Base-by-base conservation (phyloP, 2,888 invertebrate genomes). In the Cheiracanthium punctorium region DNA sequence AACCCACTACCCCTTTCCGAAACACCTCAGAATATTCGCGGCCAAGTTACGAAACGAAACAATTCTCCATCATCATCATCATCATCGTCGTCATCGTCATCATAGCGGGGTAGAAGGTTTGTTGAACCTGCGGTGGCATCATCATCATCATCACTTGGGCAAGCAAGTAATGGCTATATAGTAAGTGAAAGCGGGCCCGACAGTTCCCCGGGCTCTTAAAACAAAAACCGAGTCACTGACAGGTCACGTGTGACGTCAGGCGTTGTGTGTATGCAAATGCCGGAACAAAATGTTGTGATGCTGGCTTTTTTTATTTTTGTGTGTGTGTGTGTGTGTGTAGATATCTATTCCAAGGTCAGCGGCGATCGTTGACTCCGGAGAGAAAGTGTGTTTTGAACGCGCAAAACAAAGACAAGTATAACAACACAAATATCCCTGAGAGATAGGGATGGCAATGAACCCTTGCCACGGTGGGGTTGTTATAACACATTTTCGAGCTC, bases 201-300 rank as follows among this genome's bases (percentile, higher is more conserved):
- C 43, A 30, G n/a, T n/a, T n/a, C n/a, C n/a, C n/a, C n/a, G n/a
- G n/a, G 33, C 28, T 28, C 20, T 20, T 72, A 48, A 52, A 76
- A 73, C 75, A 58, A 58, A 58, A 58, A 58, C 58, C 58, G 24
- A 84, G 73, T 41, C 84, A 84, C 43, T 73, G 76, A 72, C 77
- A 72, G 84, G 84, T 85, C 84, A 85, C 41, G 30, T 64, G 7
- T 85, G 73, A 85, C 84, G 84, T 85, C 74, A 84, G 17, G 24
- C 24, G 58, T 58, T 24, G 17, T 58, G 58, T 24, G 20, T 58
- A 48, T 48, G 43, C 43, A 58, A 58, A 58, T 48, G 43, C 43
- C 43, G 43, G 43, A 58, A 58, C 8, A 58, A 58, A 58, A 58
- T 24, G 12, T 37, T 37, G 37, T 37, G 37, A 37, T 37, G 37